These are phyloP conservation scores for Microctenopoma steveboyesi DNA, from an alignment of 2,797 vertebrate species.

Conservation along the genomic window DNA sequence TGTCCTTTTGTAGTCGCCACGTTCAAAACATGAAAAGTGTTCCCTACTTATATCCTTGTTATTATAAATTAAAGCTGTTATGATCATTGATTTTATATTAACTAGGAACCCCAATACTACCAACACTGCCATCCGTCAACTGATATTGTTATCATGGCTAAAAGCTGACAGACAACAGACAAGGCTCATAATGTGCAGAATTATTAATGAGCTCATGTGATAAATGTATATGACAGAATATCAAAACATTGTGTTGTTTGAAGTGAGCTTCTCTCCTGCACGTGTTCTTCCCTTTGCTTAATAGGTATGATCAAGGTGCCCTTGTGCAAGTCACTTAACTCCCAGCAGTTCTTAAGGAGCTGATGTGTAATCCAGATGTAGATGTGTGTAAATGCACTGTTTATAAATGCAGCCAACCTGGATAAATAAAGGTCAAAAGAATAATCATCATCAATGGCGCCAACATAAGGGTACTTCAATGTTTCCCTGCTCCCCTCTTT, in stretches of 20 bases:
- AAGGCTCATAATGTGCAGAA: too few species aligned
- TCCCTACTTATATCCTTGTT: neutral
- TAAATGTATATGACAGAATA: too few species aligned
- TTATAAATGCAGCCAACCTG: constrained; percentile 24
- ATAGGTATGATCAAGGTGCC: constrained; percentile 55
- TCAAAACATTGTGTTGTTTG: neutral
- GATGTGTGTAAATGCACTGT: constrained; percentile 10
- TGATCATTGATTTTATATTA: neutral
- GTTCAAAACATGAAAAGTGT: constrained; percentile 20
- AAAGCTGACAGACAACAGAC: too few species aligned
- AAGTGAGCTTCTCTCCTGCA: constrained; percentile 12
- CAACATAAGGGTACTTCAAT: constrained; percentile 43
- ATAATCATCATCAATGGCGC: constrained; percentile 53
- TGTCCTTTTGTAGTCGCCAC: constrained; percentile 15
- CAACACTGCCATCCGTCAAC: too few species aligned
- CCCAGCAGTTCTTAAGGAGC: constrained; percentile 22
- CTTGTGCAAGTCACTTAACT: constrained; percentile 53
- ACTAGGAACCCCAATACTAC: neutral
- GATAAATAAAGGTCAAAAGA: constrained; percentile 62
- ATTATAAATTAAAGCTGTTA: neutral
- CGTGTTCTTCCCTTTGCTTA: constrained; percentile 6
- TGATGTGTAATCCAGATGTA: constrained; percentile 37
- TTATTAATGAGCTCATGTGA: too few species aligned
- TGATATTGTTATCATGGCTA: too few species aligned
- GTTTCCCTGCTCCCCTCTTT: constrained; percentile 23